A percentile compares a stretch with the other conserved stretches of the same genome.
These are phyloP conservation scores for Patella vulgata DNA, from an alignment of 1,140 invertebrate genomes.

Conservation along the genomic window DNA sequence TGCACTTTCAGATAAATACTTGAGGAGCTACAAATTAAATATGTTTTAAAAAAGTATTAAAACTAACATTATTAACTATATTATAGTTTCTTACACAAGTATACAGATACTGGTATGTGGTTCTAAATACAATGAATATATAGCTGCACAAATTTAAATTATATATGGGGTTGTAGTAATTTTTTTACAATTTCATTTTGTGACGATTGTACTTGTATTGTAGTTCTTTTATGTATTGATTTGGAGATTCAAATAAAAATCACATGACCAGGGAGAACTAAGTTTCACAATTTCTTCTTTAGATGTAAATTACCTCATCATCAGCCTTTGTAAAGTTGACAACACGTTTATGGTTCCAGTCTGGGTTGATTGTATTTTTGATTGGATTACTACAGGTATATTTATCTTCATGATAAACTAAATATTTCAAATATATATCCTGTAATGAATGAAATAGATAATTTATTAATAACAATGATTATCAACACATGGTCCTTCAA, in stretches of 20 bases:
- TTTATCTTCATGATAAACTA: slow-evolving; percentile 67
- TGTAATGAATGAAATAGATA: slow-evolving; percentile 20
- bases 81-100: no score
- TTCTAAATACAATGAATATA: not conserved
- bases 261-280: no score
- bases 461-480: no score
- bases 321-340: slow-evolving; percentile 67
- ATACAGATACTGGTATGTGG: not conserved
- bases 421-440: slow-evolving; percentile 60
- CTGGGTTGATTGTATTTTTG: slow-evolving; percentile 69
- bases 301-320: slow-evolving; percentile 62
- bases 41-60: not conserved
- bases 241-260: no score
- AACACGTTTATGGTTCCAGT: slow-evolving; percentile 70
- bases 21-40: slow-evolving; percentile 63
- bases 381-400: slow-evolving; percentile 67
- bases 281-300: no score
- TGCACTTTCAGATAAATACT: slow-evolving; percentile 69
- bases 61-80: no score
- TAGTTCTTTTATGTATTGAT: no score
- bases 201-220: no score
- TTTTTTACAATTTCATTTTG: no score
- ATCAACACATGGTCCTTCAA: no score
- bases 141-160: no score
- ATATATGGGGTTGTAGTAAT: no score